Base-by-base conservation (phyloP, 2,888 invertebrate genomes). In the Ctena decussata region DNA sequence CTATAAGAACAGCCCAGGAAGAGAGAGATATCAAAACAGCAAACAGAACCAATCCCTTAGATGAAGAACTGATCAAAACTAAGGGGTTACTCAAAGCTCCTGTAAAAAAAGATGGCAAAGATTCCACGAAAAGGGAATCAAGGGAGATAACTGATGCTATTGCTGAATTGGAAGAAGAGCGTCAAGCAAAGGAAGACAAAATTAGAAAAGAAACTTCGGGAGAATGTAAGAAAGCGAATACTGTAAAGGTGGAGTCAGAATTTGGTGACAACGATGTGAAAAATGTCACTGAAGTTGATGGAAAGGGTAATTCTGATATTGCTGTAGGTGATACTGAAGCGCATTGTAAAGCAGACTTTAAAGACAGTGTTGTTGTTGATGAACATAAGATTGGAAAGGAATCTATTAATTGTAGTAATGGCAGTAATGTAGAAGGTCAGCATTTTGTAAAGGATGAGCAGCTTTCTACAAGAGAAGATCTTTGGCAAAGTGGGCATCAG, bases 31-130 rank as follows among this genome's bases (percentile, higher is more conserved):
- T 89, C 21, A 87, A 90, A 44, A 70, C 91, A 15, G 93, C 93
- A 41, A 93, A 92, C 73, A 86, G 93, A 75, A 90, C 89, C 41
- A 94, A 94, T 77, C 94, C 94, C 0, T 83, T 94, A 30, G 94
- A 94, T 74, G 91, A 90, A 27, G 94, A 93, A 77, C 87, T 94
- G 1, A 94, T 94, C 75, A 94, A 93, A 86, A 94, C 94, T 21
- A 94, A 94, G 79, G 93, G 94, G 0, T 72, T 93, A 35, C 86
- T 94, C 8, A 89, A 89, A 69, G 92, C 93, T 0, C 93, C 94
- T 0, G 91, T 92, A 32, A 89, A 85, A 0, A 75, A 93, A 6
- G 65, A 65, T 35, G 11, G 65, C 24, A 90, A 90, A 53, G 90
- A 90, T 12, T 77, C 87, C 0, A 53, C 86, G 18, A 89, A 87